A percentile compares a stretch with the other conserved stretches of the same genome.
These are phyloP conservation scores for Sturmia bella DNA, from an alignment of 2,888 invertebrate genomes.

Conservation along the genomic window DNA sequence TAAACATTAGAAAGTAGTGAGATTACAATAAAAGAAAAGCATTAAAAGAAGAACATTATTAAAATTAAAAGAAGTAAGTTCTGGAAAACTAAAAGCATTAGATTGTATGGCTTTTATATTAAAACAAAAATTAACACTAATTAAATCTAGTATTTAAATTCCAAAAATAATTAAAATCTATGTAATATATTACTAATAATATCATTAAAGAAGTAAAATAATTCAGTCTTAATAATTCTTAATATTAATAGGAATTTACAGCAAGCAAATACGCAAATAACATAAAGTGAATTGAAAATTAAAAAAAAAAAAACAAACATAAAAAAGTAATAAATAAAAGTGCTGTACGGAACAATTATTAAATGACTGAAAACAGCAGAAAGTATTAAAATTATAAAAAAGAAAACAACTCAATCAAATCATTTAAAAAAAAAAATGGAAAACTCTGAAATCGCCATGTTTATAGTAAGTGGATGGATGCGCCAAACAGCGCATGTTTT, in stretches of 20 bases:
- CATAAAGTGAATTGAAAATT: constrained; percentile 43
- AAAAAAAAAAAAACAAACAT: constrained; percentile 27
- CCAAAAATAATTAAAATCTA: constrained; percentile 35
- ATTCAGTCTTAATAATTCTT: constrained; percentile 12
- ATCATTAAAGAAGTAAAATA: constrained; percentile 19
- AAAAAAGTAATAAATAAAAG: constrained; percentile 36
- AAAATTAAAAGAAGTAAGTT: constrained; percentile 27
- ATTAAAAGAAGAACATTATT: constrained; percentile 18
- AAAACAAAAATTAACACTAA: constrained; percentile 23
- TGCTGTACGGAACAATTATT: too few relatives aligned
- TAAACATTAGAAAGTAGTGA: constrained; percentile 60
- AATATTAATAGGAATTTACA: constrained; percentile 50
- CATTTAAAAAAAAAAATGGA: too few relatives aligned
- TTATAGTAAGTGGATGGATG: too few relatives aligned
- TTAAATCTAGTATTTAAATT: constrained; percentile 44
- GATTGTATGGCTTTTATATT: constrained; percentile 50
- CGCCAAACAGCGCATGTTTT: too few relatives aligned
- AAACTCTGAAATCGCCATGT: too few relatives aligned
- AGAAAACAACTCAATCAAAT: too few relatives aligned
- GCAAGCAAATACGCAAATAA: constrained; percentile 2
- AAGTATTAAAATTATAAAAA: too few relatives aligned
- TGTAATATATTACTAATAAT: constrained; percentile 21
- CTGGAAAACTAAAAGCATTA: constrained; percentile 51
- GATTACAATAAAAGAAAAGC: constrained; percentile 24
- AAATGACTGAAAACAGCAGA: constrained; percentile 7